These are phyloP conservation scores for Dryocosmus kuriphilus DNA, from an alignment of 2,888 invertebrate genomes.

Conservation along the genomic window DNA sequence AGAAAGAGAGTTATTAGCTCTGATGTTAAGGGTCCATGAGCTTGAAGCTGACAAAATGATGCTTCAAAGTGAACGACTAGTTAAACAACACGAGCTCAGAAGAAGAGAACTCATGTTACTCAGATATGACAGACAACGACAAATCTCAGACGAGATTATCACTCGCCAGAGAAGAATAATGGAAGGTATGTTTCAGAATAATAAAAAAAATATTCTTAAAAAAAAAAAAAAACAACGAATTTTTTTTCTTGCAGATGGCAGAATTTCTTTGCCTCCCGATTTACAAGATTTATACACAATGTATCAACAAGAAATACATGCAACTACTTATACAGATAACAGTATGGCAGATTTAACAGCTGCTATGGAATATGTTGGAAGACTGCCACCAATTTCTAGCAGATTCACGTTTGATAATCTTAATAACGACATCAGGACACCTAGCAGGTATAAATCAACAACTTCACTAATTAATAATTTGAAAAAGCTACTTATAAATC, in stretches of 20 bases:
- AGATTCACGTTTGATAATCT: constrained; percentile 64
- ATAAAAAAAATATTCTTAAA: constrained; percentile 20
- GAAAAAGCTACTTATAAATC: not conserved
- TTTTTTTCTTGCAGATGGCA: constrained; percentile 80
- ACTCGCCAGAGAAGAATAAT: constrained; percentile 91
- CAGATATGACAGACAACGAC: constrained; percentile 89
- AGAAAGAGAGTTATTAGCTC: constrained; percentile 91
- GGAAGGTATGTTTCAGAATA: constrained; percentile 81
- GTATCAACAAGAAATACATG: constrained; percentile 93
- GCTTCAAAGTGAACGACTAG: constrained; percentile 90
- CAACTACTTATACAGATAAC: constrained; percentile 86
- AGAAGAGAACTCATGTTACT: constrained; percentile 90
- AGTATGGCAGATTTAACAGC: constrained; percentile 79
- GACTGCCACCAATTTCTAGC: constrained; percentile 81
- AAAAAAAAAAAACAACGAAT: not conserved
- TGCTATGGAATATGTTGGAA: constrained; percentile 71
- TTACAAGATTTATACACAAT: constrained; percentile 88
- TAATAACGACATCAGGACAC: constrained; percentile 62
- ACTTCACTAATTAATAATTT: not conserved
- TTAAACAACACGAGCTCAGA: constrained; percentile 91
- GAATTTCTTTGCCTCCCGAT: constrained; percentile 85
- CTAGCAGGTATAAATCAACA: constrained; percentile 58
- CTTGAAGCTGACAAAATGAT: constrained; percentile 96
- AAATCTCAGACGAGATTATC: constrained; percentile 94
- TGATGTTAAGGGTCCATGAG: constrained; percentile 95